A percentile compares a stretch with the other conserved stretches of the same genome.
Evolutionary conservation across 2,113 vertebrate species (phyloP).

Genomic region (Neolamprologus caudopunctatus): DNA sequence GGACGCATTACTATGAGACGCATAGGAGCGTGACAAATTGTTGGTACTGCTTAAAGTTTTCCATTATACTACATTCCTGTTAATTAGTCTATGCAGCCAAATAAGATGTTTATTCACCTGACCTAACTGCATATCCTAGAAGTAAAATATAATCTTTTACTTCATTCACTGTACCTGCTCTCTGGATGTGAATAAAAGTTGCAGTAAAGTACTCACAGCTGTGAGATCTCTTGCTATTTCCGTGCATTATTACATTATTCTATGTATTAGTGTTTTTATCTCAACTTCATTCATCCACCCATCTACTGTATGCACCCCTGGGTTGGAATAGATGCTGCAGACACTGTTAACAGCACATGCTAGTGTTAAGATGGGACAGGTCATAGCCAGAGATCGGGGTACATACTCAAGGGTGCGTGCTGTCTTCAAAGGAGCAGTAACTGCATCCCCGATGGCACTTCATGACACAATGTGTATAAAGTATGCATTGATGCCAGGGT

Average conservation of each 20-base stretch:
- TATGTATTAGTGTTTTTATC: neutral
- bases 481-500: slow-evolving; percentile 20
- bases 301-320: neutral
- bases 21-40: neutral
- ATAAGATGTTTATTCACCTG: neutral
- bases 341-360: neutral
- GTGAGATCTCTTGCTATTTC: neutral
- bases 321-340: neutral
- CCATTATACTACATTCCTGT: neutral
- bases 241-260: neutral
- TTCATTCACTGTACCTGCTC: neutral
- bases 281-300: neutral
- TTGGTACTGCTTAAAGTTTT: neutral
- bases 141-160: neutral
- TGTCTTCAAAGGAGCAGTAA: neutral
- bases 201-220: neutral
- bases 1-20: neutral
- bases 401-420: neutral
- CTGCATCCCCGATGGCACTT: neutral
- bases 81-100: neutral
- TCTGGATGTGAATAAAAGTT: neutral
- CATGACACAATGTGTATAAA: slow-evolving; percentile 16
- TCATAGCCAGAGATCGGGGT: neutral
- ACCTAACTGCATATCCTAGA: neutral
- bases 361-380: neutral